Evolutionary conservation across 2,888 invertebrate species (phyloP).

Genomic region (Mythimna impura): DNA sequence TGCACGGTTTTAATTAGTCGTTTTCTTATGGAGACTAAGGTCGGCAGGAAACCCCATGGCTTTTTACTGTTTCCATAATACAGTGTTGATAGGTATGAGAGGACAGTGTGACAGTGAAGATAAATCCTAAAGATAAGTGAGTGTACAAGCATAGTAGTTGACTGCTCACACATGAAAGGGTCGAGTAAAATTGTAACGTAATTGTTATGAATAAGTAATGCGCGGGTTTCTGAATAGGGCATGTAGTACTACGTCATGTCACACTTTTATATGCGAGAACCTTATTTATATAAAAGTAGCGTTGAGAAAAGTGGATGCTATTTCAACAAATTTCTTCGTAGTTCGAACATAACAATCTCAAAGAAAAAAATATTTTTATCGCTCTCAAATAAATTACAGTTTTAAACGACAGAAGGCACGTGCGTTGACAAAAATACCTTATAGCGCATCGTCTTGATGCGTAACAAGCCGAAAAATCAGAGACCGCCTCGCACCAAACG

Average conservation of each 20-base stretch:
- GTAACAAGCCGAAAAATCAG: slow-evolving; percentile 83
- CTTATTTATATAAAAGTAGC: slow-evolving; percentile 7
- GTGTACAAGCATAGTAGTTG: neutral
- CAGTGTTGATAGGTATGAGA: neutral
- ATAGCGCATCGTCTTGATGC: slow-evolving; percentile 72
- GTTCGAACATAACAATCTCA: slow-evolving; percentile 1
- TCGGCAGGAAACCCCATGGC: neutral
- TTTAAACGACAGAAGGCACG: slow-evolving; percentile 46
- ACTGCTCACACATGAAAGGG: neutral
- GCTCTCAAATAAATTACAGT: neutral
- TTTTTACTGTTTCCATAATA: neutral
- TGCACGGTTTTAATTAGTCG: neutral
- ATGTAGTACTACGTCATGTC: slow-evolving; percentile 26
- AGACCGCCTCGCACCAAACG: slow-evolving; percentile 74
- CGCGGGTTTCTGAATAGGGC: slow-evolving; percentile 27
- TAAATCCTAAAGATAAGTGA: neutral
- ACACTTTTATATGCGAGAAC: neutral
- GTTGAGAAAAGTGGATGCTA: neutral
- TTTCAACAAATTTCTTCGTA: neutral
- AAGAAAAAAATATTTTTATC: neutral
- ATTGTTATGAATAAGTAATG: slow-evolving; percentile 20
- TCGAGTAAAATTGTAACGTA: slow-evolving; percentile 9
- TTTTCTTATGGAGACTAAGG: neutral
- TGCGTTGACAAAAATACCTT: slow-evolving; percentile 62
- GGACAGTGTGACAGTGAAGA: neutral